Evolutionary conservation across 2,113 vertebrate species (phyloP).

Genomic region (Cricetomys ansorgei): DNA sequence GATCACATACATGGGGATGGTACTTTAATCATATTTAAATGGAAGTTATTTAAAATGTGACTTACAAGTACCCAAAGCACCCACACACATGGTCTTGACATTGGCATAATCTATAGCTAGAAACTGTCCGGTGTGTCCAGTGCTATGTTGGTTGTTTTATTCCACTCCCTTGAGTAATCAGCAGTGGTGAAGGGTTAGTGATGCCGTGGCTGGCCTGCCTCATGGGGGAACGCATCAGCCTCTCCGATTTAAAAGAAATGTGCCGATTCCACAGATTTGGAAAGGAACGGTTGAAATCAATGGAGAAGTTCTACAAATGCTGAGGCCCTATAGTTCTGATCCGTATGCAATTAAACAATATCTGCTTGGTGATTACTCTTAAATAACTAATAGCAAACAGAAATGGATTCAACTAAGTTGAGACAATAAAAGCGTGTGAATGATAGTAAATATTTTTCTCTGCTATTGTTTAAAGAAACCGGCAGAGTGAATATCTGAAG

Average conservation of each 20-base stretch:
- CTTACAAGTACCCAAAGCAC: background rate
- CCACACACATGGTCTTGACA: background rate
- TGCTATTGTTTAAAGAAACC: background rate
- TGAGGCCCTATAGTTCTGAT: background rate
- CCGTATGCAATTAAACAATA: background rate
- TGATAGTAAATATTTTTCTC: background rate
- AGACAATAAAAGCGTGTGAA: background rate
- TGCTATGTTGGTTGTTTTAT: background rate
- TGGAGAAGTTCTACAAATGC: background rate
- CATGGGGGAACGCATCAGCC: background rate
- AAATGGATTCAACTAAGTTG: background rate
- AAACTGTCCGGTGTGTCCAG: background rate
- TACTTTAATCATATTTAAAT: slow-evolving; percentile 29
- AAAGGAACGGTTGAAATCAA: background rate
- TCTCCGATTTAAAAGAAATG: background rate
- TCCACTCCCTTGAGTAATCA: no score
- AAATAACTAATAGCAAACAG: background rate
- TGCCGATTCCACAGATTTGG: background rate
- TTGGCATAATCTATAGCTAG: background rate
- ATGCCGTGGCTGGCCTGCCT: background rate
- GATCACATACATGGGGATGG: background rate
- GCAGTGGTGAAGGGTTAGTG: background rate
- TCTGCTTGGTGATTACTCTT: background rate
- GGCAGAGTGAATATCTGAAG: background rate
- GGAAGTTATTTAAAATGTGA: slow-evolving; percentile 31